A percentile compares a stretch with the other conserved stretches of the same genome.
Evolutionary conservation across 1,140 invertebrate species (phyloP).

Genomic region (Danaus melanippus): DNA sequence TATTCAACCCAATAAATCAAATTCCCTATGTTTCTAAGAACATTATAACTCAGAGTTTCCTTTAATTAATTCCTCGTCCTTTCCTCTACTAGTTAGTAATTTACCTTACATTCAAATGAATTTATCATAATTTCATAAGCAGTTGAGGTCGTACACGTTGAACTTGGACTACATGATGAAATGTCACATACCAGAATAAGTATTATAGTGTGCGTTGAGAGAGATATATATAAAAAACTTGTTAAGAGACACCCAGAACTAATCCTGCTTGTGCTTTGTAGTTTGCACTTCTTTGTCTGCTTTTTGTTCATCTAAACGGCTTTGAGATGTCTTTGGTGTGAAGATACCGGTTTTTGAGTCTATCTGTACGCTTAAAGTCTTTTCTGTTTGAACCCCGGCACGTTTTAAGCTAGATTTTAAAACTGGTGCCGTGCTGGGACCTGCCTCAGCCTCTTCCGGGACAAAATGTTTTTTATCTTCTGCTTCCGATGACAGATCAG

Average conservation of each 20-base stretch:
- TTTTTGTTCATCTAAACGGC: slow-evolving; percentile 1
- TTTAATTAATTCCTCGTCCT: too few species aligned
- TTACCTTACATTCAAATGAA: too few species aligned
- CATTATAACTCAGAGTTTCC: too few species aligned
- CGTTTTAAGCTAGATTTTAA: slow-evolving; percentile 42
- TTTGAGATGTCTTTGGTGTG: slow-evolving; percentile 6
- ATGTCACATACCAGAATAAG: too few species aligned
- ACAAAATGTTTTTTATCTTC: too few species aligned
- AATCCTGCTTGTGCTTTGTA: slow-evolving; percentile 38
- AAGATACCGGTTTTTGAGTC: slow-evolving; percentile 17
- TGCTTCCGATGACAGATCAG: too few species aligned
- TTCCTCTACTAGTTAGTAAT: too few species aligned
- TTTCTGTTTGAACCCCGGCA: slow-evolving; percentile 32
- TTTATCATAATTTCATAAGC: too few species aligned
- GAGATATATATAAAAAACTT: background rate
- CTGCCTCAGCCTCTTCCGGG: slow-evolving; percentile 3
- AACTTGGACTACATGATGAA: too few species aligned
- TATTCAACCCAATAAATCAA: too few species aligned
- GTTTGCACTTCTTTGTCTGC: slow-evolving; percentile 30
- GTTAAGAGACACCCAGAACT: background rate
- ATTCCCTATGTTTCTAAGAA: too few species aligned
- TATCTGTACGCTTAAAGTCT: slow-evolving; percentile 29
- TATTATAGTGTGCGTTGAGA: background rate
- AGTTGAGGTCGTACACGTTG: too few species aligned
- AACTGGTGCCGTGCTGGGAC: slow-evolving; percentile 11